Evolutionary conservation across 2,797 vertebrate species (phyloP), one percentile per base, ranked within the genome.

Genomic region (Eulemur rubriventer): DNA sequence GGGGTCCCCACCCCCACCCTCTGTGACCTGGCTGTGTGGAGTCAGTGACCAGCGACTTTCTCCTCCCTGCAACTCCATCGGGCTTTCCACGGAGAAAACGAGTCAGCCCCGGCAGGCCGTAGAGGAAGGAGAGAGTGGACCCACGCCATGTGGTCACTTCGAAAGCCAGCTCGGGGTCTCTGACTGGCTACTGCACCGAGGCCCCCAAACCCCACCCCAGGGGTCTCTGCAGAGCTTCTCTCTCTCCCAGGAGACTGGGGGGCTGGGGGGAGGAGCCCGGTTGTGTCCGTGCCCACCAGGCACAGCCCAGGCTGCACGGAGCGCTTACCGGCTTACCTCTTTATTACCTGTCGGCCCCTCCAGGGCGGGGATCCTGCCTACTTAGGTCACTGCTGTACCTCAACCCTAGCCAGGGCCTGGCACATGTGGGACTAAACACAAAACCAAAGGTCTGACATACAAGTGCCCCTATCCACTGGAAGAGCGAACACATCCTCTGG

Each of bases 271-370:
- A 6, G n/a, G 7, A 11, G 17, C 24, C 28, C 87, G 4, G 0
- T 0, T 33, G 38, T 2, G 7, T 0, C 4, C 26, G 48, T 10
- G 81, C 76, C 7, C 16, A 24, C 24, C 41, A 0, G 0, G 57
- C 11, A 17, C 11, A 22, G 1, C 33, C 69, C 57, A 63, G 48
- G 13, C 22, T 4, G 2, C 4, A 2, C 12, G 3, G n/a, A 1
- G 28, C 16, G 4, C 26, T 35, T 22, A 17, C 6, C 65, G 1
- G 2, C 33, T 35, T 38, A 2, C 4, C 17, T 52, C 72, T 26
- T 6, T 8, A n/a, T 38, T 4, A 30, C 13, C 26, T 6, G 22
- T 9, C 88, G 61, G 38, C 75, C 84, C 28, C 7, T 0, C 26
- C 28, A 3, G 7, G n/a, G 9, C 35, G 26, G 65, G 26, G 43